phyloP scores from a whole-genome alignment of 2,888 invertebrate genomes.

The Noctua janthina region DNA sequence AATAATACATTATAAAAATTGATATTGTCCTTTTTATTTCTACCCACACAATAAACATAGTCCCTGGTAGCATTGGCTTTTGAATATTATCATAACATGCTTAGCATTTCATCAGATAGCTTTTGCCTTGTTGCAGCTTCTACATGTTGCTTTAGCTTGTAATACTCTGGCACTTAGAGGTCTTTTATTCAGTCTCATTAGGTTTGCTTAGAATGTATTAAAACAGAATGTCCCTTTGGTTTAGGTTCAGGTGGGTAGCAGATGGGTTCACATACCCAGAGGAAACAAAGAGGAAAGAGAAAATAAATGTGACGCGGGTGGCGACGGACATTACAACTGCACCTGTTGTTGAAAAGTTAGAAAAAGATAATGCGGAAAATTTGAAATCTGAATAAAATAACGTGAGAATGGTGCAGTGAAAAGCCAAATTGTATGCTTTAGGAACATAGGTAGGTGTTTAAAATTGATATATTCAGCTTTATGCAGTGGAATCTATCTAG shows the following conservation, averaged over 20 bases:
- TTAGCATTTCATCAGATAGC: constrained; percentile 42
- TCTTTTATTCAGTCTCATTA: constrained; percentile 78
- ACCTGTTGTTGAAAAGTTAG: constrained; percentile 62
- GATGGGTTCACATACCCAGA: constrained; percentile 81
- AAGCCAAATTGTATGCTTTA: constrained; percentile 10
- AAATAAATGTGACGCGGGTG: constrained; percentile 64
- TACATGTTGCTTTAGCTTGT: constrained; percentile 33
- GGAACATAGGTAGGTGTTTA: constrained; percentile 9
- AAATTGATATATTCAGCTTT: constrained; percentile 14
- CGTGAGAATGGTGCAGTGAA: constrained; percentile 4
- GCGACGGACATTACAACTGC: constrained; percentile 71
- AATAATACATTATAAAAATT: constrained; percentile 84
- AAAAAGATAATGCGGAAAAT: constrained; percentile 55
- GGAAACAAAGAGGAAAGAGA: constrained; percentile 63
- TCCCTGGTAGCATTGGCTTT: constrained; percentile 22
- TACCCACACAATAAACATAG: constrained; percentile 36
- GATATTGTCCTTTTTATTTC: constrained; percentile 74
- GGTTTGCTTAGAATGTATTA: constrained; percentile 51
- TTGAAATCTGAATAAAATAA: constrained; percentile 69
- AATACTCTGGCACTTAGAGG: constrained; percentile 14
- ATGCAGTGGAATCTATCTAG: background rate
- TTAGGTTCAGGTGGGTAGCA: constrained; percentile 85
- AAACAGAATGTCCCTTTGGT: constrained; percentile 67
- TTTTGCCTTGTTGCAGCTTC: constrained; percentile 37
- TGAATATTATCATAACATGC: constrained; percentile 38